A percentile compares a stretch with the other conserved stretches of the same genome.
These are phyloP conservation scores for Macrophya annulata DNA, from an alignment of 2,888 invertebrate species.

Conservation along the genomic window DNA sequence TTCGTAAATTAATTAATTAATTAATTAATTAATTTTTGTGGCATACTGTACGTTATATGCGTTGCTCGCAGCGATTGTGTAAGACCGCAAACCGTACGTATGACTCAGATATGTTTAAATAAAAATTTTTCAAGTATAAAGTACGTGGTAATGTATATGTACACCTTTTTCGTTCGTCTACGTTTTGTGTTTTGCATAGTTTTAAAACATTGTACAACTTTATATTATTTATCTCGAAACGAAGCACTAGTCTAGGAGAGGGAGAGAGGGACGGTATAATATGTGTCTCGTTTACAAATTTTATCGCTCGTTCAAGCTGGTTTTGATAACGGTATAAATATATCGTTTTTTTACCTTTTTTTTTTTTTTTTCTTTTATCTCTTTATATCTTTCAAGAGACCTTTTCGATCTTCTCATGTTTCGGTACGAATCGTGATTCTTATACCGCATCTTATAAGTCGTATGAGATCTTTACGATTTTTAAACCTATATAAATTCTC, in stretches of 20 bases:
- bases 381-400: not conserved
- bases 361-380: not conserved
- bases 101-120: not conserved
- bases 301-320: slow-evolving; percentile 23
- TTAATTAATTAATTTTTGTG: not conserved
- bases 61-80: too few species aligned
- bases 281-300: slow-evolving; percentile 4
- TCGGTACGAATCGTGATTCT: not conserved
- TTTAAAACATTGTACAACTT: not conserved
- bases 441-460: not conserved
- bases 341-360: not conserved
- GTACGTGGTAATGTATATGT: not conserved
- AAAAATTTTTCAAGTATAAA: not conserved
- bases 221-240: not conserved
- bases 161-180: too few species aligned
- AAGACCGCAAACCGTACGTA: too few species aligned
- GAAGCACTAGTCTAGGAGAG: not conserved
- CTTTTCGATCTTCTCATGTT: not conserved
- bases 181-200: not conserved
- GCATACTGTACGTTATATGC: not conserved
- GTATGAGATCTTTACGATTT: not conserved
- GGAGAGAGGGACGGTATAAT: not conserved
- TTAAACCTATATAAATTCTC: not conserved
- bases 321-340: slow-evolving; percentile 13
- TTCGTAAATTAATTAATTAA: not conserved